Evolutionary conservation across 2,113 vertebrate species (phyloP).

Genomic region (Odontesthes bonariensis): DNA sequence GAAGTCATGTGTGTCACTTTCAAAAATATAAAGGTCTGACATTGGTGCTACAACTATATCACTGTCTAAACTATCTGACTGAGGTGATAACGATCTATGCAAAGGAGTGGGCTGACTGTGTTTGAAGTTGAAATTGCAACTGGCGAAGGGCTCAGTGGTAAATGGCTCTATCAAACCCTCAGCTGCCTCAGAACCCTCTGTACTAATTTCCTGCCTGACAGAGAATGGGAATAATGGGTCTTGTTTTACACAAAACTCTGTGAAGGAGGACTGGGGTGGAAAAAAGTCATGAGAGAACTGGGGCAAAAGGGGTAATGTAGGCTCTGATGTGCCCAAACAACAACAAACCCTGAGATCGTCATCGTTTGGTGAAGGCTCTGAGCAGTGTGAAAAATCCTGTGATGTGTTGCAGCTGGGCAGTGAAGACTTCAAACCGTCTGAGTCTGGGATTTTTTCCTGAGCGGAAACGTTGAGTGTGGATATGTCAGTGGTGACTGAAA

Average conservation of each 20-base stretch:
- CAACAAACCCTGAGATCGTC: slow-evolving; percentile 8
- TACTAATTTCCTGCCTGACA: slow-evolving; percentile 3
- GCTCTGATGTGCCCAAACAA: slow-evolving; percentile 35
- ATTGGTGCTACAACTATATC: slow-evolving; percentile 21
- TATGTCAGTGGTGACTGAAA: slow-evolving; percentile 10
- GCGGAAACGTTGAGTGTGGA: slow-evolving; percentile 13
- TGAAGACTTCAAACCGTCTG: slow-evolving; percentile 8
- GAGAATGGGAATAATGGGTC: background rate
- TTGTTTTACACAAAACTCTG: background rate
- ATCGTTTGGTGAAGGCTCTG: slow-evolving; percentile 6
- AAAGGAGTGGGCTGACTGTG: background rate
- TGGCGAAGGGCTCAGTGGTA: slow-evolving; percentile 17
- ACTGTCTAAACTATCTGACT: slow-evolving; percentile 55
- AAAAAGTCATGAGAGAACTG: slow-evolving; percentile 22
- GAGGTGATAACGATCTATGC: slow-evolving; percentile 28
- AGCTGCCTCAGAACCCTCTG: slow-evolving; percentile 1
- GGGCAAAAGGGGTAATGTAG: slow-evolving; percentile 29
- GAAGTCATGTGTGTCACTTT: slow-evolving; percentile 62
- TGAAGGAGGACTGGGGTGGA: background rate
- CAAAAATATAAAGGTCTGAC: slow-evolving; percentile 74
- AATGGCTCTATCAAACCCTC: slow-evolving; percentile 16
- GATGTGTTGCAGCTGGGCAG: slow-evolving; percentile 2
- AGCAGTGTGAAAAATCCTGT: slow-evolving; percentile 15
- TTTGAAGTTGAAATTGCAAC: background rate
- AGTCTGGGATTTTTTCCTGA: slow-evolving; percentile 8